Base-by-base conservation (phyloP, 2,113 vertebrate species). In the Notarius quadriscutis region DNA sequence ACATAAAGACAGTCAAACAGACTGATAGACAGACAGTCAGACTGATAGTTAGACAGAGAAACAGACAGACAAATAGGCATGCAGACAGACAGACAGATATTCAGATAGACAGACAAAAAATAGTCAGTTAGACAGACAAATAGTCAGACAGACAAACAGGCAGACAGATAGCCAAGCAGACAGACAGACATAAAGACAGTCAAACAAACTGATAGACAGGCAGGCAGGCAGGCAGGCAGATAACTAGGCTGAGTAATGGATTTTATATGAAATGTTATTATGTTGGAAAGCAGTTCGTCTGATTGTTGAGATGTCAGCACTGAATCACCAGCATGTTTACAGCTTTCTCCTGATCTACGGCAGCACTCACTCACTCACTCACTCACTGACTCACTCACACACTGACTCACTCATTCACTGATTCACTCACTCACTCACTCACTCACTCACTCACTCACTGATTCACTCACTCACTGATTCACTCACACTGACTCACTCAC, bases 271-370 rank as follows among this genome's bases (percentile, higher is more conserved):
- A 74, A 77, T 53, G 74, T 77, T 25, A 51, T 51, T 51, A 25
- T 20, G 5, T 20, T 74, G 34, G 8, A 9, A 55, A n/a, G 75
- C 12, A 57, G 4, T 10, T 41, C 12, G 9, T 60, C 27, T 41
- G 79, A 9, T 60, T 8, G 20, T 20, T 60, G 41, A 60, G 27
- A 34, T 1, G 18, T 7, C 11, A 4, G 18, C 7, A 3, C 22
- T 51, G 60, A 55, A 55, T 80, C 74, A 63, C 41, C 60, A 11
- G 15, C 55, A 57, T 69, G 51, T 86, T 81, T 81, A 81, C 53
- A 27, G 65, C 65, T 41, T 41, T 72, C 51, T 41, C 6, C 1
- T 80, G 62, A 80, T 77, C 14, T 63, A 77, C 63, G 12, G 25
- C 67, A 27, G 65, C 65, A 60, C 65, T 48, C 20, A 41, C 53